Conservation (phyloP, 2,888 invertebrate genomes). For the Parnassius glacialis region DNA sequence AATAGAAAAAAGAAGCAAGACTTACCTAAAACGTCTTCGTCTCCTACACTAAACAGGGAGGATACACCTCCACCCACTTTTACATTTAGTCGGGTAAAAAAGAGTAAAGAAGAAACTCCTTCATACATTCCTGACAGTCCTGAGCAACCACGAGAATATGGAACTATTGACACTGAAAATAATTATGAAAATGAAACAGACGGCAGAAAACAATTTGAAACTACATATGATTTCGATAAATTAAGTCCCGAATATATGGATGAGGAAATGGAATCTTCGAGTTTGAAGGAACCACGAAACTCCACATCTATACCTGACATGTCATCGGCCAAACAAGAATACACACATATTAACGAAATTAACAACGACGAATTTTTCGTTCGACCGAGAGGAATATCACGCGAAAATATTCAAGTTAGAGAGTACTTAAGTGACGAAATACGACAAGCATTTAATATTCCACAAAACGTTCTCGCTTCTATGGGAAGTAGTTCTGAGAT, state of each 20-base stretch:
- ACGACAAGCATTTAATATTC: constrained; percentile 87
- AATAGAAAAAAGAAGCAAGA: constrained; percentile 69
- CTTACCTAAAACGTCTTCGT: constrained; percentile 75
- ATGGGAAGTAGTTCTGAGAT: constrained; percentile 72
- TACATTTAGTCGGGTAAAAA: constrained; percentile 84
- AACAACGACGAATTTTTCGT: constrained; percentile 94
- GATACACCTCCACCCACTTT: constrained; percentile 83
- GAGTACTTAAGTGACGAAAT: constrained; percentile 90
- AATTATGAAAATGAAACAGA: constrained; percentile 58
- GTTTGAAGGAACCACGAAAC: constrained; percentile 47
- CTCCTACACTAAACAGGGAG: constrained; percentile 74
- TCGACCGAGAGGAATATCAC: constrained; percentile 89
- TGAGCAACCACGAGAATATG: constrained; percentile 70
- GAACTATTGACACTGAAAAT: constrained; percentile 59
- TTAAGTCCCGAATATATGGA: constrained; percentile 81
- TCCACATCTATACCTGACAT: constrained; percentile 54
- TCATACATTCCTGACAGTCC: constrained; percentile 67
- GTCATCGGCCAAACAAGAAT: constrained; percentile 59
- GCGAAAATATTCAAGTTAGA: constrained; percentile 89
- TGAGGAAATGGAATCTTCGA: constrained; percentile 50
- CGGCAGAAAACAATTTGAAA: constrained; percentile 61
- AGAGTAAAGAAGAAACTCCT: constrained; percentile 70
- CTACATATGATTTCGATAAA: constrained; percentile 79
- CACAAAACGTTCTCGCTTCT: constrained; percentile 84
- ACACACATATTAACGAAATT: constrained; percentile 87